Percentiles rank a stretch among this genome's conserved stretches.
Evolutionary conservation across 2,113 vertebrate species (phyloP).

Genomic region (Macheiramphus alcinus): DNA sequence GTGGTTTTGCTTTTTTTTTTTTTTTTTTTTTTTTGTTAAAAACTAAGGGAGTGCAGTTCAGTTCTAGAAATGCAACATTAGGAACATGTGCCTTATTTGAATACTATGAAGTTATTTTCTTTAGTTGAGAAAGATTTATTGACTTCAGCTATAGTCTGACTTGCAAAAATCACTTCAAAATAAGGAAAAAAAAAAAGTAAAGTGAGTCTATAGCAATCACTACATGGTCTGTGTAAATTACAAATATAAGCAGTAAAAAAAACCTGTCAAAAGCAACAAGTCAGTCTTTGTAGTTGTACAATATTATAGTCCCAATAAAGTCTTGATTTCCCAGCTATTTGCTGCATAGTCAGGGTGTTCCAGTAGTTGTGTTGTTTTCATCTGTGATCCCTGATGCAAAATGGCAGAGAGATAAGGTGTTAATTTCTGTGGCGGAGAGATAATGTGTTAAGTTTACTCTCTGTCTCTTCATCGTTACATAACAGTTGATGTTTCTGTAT

Average conservation of each 20-base stretch:
- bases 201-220: background rate
- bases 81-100: background rate
- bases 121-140: background rate
- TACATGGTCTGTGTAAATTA: background rate
- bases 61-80: background rate
- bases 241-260: background rate
- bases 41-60: background rate
- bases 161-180: background rate
- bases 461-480: background rate
- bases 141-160: background rate
- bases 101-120: background rate
- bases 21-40: background rate
- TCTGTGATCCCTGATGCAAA: background rate
- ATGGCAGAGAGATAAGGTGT: background rate
- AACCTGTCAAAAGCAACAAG: rapidly evolving
- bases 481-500: background rate
- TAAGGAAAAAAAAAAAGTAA: background rate
- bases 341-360: background rate
- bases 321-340: background rate
- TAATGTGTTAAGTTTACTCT: background rate
- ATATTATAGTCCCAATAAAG: background rate
- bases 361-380: background rate
- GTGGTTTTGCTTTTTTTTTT: background rate
- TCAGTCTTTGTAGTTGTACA: background rate
- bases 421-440: background rate